Evolutionary conservation across 2,113 vertebrate genomes (phyloP).

Genomic region (Cololabis saira): DNA sequence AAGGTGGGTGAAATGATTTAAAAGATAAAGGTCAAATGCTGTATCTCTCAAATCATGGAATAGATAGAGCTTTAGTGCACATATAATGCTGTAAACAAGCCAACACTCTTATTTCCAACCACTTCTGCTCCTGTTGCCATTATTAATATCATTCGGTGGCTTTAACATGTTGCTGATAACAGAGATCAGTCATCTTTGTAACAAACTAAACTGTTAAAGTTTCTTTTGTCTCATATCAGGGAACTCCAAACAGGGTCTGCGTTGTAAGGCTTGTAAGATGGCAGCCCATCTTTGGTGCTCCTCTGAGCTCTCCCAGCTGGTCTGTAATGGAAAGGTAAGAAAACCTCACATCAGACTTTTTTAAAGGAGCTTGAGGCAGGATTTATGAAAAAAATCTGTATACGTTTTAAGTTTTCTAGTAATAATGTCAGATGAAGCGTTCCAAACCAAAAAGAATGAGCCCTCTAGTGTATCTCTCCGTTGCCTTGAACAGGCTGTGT

Average conservation of each 20-base stretch:
- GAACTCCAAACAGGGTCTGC: constrained; percentile 90
- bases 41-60: not conserved
- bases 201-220: not conserved
- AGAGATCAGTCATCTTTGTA: not conserved
- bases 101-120: not conserved
- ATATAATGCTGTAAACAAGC: not conserved
- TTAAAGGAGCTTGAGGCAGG: too few species aligned
- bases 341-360: not conserved
- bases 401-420: too few species aligned
- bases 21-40: not conserved
- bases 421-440: too few species aligned
- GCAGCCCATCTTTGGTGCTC: constrained; percentile 91
- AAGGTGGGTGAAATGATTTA: constrained; percentile 78
- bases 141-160: too few species aligned
- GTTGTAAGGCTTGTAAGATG: constrained; percentile 89
- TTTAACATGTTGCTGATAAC: not conserved
- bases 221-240: constrained; percentile 72
- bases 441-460: too few species aligned
- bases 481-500: too few species aligned
- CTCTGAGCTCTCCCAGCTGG: constrained; percentile 87
- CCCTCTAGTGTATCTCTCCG: too few species aligned
- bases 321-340: constrained; percentile 87
- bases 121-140: not conserved
- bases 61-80: not conserved
- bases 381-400: too few species aligned